phyloP scores from a whole-genome alignment of 2,888 invertebrate species.

The Morpho achilles region DNA sequence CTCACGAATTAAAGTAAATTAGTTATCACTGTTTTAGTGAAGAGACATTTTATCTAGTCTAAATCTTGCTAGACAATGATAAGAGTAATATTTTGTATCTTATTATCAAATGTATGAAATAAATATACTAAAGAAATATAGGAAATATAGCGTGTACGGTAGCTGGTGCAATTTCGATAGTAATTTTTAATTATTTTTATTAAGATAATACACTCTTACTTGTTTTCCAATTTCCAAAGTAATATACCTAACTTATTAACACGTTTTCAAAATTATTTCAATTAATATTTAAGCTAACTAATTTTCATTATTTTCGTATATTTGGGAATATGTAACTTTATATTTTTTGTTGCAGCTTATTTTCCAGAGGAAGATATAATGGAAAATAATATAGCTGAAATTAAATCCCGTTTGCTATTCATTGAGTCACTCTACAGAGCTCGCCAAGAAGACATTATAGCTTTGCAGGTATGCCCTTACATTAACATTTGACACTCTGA shows the following conservation, averaged over 20 bases:
- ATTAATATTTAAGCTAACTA: too few species aligned
- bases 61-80: too few species aligned
- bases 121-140: too few species aligned
- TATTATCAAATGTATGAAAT: too few species aligned
- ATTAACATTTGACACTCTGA: too few species aligned
- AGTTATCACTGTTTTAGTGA: too few species aligned
- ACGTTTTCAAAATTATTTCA: background rate
- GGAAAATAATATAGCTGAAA: constrained; percentile 85
- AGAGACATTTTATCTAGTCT: too few species aligned
- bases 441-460: constrained; percentile 19
- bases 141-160: too few species aligned
- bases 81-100: too few species aligned
- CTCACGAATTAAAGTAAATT: too few species aligned
- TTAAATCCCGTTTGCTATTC: constrained; percentile 75
- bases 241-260: background rate
- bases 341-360: constrained; percentile 57
- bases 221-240: background rate
- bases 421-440: constrained; percentile 19
- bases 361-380: constrained; percentile 82
- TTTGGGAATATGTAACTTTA: background rate
- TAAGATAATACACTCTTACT: background rate
- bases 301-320: background rate
- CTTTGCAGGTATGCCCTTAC: constrained; percentile 10
- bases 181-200: background rate
- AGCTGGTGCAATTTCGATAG: background rate